A percentile compares a stretch with the other conserved stretches of the same genome.
Conservation (phyloP, 2,113 vertebrate genomes). For the Tetrao urogallus region DNA sequence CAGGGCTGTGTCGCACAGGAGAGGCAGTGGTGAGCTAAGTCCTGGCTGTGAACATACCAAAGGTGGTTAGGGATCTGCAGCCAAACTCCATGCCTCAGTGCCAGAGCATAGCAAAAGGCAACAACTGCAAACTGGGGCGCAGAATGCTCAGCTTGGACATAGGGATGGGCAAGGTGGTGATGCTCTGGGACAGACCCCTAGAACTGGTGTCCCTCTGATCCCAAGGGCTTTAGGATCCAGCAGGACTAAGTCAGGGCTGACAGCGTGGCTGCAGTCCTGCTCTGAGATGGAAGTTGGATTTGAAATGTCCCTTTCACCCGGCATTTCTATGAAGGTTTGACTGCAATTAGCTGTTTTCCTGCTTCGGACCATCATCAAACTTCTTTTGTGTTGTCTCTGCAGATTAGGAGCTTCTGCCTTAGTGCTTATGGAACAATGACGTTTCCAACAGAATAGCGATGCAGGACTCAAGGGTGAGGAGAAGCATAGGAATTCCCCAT, state of each 20-base stretch:
- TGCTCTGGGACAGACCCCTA: not conserved
- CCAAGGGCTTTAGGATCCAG: not conserved
- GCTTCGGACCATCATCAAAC: not conserved
- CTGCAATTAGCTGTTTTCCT: not conserved
- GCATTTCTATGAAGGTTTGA: not conserved
- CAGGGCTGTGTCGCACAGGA: not conserved
- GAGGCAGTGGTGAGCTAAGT: not conserved
- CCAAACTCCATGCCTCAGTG: rapidly evolving
- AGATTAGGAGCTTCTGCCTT: not conserved
- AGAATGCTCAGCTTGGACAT: not conserved
- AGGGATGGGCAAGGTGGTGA: rapidly evolving
- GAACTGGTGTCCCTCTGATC: rapidly evolving
- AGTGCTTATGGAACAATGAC: not conserved
- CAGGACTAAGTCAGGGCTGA: not conserved
- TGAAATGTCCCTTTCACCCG: not conserved
- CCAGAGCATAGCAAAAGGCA: not conserved
- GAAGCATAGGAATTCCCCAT: not conserved
- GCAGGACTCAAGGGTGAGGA: not conserved
- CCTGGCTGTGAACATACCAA: rapidly evolving
- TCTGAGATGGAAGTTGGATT: not conserved
- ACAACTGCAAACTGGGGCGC: not conserved
- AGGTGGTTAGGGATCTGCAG: not conserved
- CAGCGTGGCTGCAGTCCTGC: not conserved
- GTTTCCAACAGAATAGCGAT: conserved; percentile 59
- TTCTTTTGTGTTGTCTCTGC: not conserved